A percentile compares a stretch with the other conserved stretches of the same genome.
These are phyloP conservation scores for Thamnaconus septentrionalis DNA, from an alignment of 2,113 vertebrate genomes.

Conservation along the genomic window DNA sequence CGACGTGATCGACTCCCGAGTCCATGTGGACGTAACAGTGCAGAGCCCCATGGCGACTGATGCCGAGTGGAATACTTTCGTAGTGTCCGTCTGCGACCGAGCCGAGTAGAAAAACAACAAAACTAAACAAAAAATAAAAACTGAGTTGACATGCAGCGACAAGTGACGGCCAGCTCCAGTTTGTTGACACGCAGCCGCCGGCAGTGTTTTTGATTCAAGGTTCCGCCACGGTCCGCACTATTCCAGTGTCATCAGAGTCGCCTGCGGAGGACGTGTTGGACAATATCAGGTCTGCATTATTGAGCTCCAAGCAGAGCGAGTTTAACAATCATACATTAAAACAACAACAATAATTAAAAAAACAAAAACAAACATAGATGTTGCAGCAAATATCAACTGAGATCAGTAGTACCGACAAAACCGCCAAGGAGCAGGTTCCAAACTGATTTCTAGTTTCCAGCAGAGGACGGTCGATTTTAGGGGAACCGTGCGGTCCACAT, in stretches of 20 bases:
- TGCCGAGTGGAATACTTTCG: slow-evolving; percentile 58
- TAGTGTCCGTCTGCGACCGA: slow-evolving; percentile 36
- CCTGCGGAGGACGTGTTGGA: slow-evolving; percentile 22
- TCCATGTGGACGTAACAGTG: slow-evolving; percentile 57
- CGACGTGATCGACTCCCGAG: slow-evolving; percentile 34
- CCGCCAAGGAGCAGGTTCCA: slow-evolving; percentile 27
- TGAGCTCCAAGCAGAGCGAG: slow-evolving; percentile 25
- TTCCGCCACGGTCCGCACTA: slow-evolving; percentile 35
- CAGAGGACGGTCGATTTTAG: slow-evolving; percentile 40
- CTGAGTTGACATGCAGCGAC: background rate
- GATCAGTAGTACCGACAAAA: slow-evolving; percentile 71
- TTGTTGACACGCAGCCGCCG: slow-evolving; percentile 35
- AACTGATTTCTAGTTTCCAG: slow-evolving; percentile 37
- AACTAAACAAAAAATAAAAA: slow-evolving; percentile 30
- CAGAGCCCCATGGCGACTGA: slow-evolving; percentile 53
- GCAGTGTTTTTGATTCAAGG: slow-evolving; percentile 35
- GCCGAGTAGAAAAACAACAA: slow-evolving; percentile 23
- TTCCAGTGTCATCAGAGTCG: slow-evolving; percentile 63
- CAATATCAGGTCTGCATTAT: slow-evolving; percentile 1
- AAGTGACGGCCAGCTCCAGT: slow-evolving; percentile 41
- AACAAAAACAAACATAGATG: slow-evolving; percentile 2
- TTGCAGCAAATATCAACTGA: slow-evolving; percentile 38
- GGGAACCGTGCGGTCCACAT: slow-evolving; percentile 34
- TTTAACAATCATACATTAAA: no score
- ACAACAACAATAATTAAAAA: slow-evolving; percentile 14